These are phyloP conservation scores for Aphidius colemani DNA, from an alignment of 2,888 invertebrate genomes.

Conservation along the genomic window DNA sequence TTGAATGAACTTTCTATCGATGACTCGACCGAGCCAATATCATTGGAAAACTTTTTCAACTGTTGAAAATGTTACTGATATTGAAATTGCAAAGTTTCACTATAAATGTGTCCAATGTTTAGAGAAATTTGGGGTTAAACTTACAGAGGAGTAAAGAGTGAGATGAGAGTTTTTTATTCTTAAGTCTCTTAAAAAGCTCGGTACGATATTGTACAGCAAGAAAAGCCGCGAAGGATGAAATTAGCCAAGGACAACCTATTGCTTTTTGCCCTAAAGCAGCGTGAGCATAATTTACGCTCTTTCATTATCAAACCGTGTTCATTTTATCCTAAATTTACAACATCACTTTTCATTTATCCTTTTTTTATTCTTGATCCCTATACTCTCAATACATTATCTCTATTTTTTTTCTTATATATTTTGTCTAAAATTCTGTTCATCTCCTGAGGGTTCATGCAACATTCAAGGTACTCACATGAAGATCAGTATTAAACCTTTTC, in stretches of 20 bases:
- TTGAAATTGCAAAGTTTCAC: conserved; percentile 24
- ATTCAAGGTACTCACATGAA: too few species aligned
- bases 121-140: too few species aligned
- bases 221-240: conserved; percentile 23
- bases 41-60: conserved; percentile 17
- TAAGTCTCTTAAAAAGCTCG: not conserved
- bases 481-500: too few species aligned
- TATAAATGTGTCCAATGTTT: not conserved
- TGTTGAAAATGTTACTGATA: conserved; percentile 15
- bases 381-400: conserved; percentile 1
- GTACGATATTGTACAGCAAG: conserved; percentile 14
- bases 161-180: too few species aligned
- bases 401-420: conserved; percentile 6
- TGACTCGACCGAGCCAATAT: conserved; percentile 8
- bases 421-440: conserved; percentile 2
- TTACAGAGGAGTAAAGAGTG: too few species aligned
- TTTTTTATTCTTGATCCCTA: conserved; percentile 13
- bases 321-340: conserved; percentile 16
- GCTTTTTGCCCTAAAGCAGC: not conserved
- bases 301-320: conserved; percentile 25
- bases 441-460: not conserved
- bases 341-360: conserved; percentile 11
- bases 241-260: conserved; percentile 13
- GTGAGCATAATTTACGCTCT: conserved; percentile 26
- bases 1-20: conserved; percentile 15